Evolutionary conservation across 2,888 invertebrate species (phyloP).

Genomic region (Boloria euphrosyne): DNA sequence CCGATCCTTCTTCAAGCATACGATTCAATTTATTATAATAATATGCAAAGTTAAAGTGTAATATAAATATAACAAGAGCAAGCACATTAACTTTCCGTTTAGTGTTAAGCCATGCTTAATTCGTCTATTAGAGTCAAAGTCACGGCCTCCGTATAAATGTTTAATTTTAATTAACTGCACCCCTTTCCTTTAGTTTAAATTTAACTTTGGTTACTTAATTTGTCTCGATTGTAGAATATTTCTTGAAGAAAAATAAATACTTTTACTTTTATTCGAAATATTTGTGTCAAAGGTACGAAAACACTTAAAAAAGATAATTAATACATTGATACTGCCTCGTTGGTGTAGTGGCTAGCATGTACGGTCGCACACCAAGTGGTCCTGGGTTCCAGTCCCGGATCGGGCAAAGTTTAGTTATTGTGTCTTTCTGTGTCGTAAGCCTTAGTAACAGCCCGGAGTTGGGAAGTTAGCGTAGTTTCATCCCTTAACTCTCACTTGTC

Average conservation of each 20-base stretch:
- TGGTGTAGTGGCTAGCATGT: no score
- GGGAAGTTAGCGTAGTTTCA: no score
- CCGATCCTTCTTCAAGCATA: not conserved
- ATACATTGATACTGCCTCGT: no score
- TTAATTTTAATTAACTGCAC: constrained; percentile 45
- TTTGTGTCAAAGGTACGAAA: not conserved
- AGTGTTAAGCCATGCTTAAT: constrained; percentile 40
- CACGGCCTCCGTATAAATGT: constrained; percentile 45
- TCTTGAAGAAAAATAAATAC: not conserved
- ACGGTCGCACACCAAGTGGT: no score
- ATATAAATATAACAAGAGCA: constrained; percentile 30
- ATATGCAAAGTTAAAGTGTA: constrained; percentile 34
- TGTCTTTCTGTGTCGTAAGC: no score
- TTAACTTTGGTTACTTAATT: constrained; percentile 20
- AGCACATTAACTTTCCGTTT: constrained; percentile 39
- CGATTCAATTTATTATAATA: constrained; percentile 21
- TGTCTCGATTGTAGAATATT: constrained; percentile 9
- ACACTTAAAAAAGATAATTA: no score
- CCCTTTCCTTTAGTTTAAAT: constrained; percentile 28
- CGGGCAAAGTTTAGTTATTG: no score
- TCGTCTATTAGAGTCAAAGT: constrained; percentile 45
- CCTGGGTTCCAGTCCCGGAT: no score
- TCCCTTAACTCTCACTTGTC: no score
- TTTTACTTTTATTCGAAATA: not conserved
- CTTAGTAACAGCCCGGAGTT: no score